phyloP scores from a whole-genome alignment of 2,113 vertebrate genomes.

The Scytalopus superciliaris region DNA sequence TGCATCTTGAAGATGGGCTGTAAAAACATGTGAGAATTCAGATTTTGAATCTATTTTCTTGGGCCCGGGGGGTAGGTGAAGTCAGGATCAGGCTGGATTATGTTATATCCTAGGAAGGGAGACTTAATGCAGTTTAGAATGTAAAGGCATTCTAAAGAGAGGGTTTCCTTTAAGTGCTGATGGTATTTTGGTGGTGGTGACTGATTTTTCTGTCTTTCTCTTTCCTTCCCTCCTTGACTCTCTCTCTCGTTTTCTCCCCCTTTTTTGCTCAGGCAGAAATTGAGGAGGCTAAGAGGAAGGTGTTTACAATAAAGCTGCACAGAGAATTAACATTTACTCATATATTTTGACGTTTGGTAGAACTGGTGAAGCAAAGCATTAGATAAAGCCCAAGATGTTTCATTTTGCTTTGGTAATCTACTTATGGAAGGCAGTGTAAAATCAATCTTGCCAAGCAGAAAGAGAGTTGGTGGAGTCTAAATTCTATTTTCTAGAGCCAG shows the following conservation, averaged over 20 bases:
- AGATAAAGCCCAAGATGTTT: conserved; percentile 79
- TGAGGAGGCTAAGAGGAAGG: conserved; percentile 37
- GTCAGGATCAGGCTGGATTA: conserved; percentile 37
- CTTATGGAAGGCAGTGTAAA: conserved; percentile 80
- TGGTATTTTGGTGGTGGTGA: conserved; percentile 16
- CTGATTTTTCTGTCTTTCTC: conserved; percentile 13
- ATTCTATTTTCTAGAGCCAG: conserved; percentile 78
- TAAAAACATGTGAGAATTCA: conserved; percentile 20
- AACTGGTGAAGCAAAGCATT: conserved; percentile 73
- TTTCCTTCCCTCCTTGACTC: not conserved
- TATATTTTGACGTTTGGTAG: conserved; percentile 68
- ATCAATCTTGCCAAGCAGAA: conserved; percentile 83
- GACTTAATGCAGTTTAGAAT: conserved; percentile 26
- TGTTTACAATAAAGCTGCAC: conserved; percentile 49
- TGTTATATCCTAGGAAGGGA: not conserved
- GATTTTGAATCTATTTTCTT: conserved; percentile 24
- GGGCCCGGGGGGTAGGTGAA: conserved; percentile 3
- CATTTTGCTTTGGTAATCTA: conserved; percentile 81
- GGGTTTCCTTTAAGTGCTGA: conserved; percentile 47
- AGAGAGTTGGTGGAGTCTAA: conserved; percentile 79
- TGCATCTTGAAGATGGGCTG: not conserved
- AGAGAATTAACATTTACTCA: conserved; percentile 64
- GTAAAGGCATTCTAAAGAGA: conserved; percentile 49
- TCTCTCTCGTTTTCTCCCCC: not conserved
- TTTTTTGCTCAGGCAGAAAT: conserved; percentile 36